These are phyloP conservation scores for Scelioninae gen. 1 DNA, from an alignment of 2,888 invertebrate genomes.

Conservation along the genomic window DNA sequence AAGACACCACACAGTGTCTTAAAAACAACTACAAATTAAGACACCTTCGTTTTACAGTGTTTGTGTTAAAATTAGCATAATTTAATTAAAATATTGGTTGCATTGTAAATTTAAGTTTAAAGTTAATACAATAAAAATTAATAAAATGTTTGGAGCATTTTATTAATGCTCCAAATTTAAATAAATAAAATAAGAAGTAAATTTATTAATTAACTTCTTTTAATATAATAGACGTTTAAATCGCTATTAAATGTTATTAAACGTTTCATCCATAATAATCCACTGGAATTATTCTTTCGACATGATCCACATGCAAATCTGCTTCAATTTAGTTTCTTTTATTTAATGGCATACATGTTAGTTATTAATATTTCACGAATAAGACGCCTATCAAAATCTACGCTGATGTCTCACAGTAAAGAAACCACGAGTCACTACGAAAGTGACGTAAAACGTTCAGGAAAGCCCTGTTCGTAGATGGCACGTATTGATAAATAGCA, in stretches of 20 bases:
- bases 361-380: background rate
- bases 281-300: background rate
- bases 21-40: too few relatives aligned
- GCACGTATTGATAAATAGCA: slow-evolving; percentile 67
- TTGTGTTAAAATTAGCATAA: too few relatives aligned
- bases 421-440: slow-evolving; percentile 48
- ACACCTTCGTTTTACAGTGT: too few relatives aligned
- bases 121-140: too few relatives aligned
- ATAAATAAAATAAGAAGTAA: too few relatives aligned
- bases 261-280: background rate
- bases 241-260: background rate
- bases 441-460: slow-evolving; percentile 63
- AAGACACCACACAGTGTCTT: too few relatives aligned
- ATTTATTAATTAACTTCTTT: too few relatives aligned
- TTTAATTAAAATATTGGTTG: too few relatives aligned
- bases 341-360: background rate
- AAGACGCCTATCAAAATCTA: background rate
- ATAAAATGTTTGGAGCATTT: too few relatives aligned
- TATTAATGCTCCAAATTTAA: too few relatives aligned
- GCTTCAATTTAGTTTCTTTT: background rate
- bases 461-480: slow-evolving; percentile 65
- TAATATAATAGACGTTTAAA: too few relatives aligned
- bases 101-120: too few relatives aligned
- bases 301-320: background rate
- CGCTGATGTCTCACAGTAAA: slow-evolving; percentile 31